Percentiles rank a stretch among this genome's conserved stretches.
Conservation (phyloP, 2,113 vertebrate species). For the Ciconia boyciana region DNA sequence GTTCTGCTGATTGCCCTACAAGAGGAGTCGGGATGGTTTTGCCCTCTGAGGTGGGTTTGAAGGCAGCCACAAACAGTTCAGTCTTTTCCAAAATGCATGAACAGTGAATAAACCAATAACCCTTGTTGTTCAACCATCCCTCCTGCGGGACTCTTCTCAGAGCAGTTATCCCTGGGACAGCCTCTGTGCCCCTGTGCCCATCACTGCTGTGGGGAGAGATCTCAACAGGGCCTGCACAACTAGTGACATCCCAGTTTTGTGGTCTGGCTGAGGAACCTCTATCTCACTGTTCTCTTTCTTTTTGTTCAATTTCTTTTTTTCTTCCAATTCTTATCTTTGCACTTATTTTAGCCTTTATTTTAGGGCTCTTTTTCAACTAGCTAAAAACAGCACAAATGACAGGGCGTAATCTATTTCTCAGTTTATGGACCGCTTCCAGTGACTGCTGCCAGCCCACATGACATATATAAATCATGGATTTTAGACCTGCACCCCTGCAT, state of each 20-base stretch:
- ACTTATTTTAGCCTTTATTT: slow-evolving; percentile 13
- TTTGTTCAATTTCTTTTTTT: background rate
- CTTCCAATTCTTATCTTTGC: background rate
- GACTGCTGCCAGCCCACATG: background rate
- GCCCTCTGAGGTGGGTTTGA: background rate
- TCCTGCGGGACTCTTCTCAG: background rate
- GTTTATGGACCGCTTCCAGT: background rate
- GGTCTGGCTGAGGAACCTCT: background rate
- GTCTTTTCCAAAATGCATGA: background rate
- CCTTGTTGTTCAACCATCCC: background rate
- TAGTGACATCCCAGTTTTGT: background rate
- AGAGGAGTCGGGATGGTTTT: background rate
- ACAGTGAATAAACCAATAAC: background rate
- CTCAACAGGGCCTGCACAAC: background rate
- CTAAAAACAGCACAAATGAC: slow-evolving; percentile 25
- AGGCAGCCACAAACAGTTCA: background rate
- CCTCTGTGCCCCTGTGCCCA: background rate
- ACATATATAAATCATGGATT: slow-evolving; percentile 12
- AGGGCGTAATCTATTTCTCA: slow-evolving; percentile 25
- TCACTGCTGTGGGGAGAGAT: background rate
- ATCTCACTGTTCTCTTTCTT: background rate
- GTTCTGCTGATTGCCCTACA: background rate
- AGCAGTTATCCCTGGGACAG: background rate
- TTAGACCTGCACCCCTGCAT: background rate
- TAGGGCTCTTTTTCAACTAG: background rate